Percentiles rank a stretch among this genome's conserved stretches.
Conservation (phyloP, 2,888 invertebrate genomes). For the Aricia artaxerxes region DNA sequence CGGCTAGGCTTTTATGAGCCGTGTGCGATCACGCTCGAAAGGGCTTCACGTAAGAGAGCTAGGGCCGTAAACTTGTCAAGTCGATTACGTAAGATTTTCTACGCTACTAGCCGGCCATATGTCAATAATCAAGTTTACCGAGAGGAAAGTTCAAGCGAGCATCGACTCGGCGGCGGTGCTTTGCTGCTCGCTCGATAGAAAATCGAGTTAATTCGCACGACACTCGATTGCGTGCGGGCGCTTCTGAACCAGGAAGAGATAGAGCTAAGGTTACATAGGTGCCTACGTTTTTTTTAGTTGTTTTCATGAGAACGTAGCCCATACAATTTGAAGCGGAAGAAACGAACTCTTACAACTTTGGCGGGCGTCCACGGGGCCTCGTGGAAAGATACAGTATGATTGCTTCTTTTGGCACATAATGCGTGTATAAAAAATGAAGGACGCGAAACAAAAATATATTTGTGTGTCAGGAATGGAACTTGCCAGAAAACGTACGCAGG, state of each 20-base stretch:
- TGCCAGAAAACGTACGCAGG: not conserved
- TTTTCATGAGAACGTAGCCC: constrained; percentile 15
- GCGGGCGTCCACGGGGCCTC: constrained; percentile 3
- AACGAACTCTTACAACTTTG: constrained; percentile 17
- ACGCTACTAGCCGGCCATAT: constrained; percentile 50
- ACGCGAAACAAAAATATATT: not conserved
- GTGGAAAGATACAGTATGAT: not conserved
- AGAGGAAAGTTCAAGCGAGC: constrained; percentile 74
- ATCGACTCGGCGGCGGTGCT: constrained; percentile 58
- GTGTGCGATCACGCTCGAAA: not conserved
- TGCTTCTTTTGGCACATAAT: constrained; percentile 3
- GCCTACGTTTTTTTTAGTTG: constrained; percentile 19
- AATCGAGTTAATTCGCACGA: constrained; percentile 61
- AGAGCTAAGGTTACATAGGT: constrained; percentile 32
- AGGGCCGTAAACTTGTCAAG: constrained; percentile 26
- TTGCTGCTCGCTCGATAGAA: constrained; percentile 64
- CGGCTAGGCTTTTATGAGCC: not conserved
- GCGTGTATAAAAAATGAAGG: not conserved
- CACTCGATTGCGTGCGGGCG: constrained; percentile 52
- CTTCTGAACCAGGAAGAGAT: constrained; percentile 37
- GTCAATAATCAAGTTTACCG: constrained; percentile 73
- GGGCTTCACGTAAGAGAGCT: not conserved
- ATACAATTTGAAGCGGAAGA: not conserved
- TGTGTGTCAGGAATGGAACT: not conserved
- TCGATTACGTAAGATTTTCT: constrained; percentile 50